phyloP scores from a whole-genome alignment of 2,113 vertebrate genomes.

The Pachypanchax playfairii region DNA sequence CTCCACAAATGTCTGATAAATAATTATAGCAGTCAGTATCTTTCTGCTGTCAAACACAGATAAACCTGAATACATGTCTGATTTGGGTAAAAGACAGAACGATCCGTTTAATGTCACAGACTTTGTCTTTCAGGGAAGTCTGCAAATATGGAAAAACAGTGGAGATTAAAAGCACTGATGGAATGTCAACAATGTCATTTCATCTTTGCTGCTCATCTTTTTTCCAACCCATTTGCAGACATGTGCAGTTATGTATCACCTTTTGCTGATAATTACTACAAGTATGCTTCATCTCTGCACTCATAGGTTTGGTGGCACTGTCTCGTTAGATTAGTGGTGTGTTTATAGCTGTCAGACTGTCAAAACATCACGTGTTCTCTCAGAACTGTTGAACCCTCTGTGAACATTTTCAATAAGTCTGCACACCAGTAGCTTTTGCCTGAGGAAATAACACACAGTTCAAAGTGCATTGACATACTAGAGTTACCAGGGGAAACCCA shows the following conservation, averaged over 20 bases:
- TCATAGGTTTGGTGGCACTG: background rate
- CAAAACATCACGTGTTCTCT: background rate
- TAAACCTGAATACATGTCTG: too few species aligned
- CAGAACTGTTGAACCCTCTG: background rate
- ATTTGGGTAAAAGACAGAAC: too few species aligned
- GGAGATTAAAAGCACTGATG: too few species aligned
- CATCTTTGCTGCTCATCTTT: too few species aligned
- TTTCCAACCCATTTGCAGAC: too few species aligned
- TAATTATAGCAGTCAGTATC: too few species aligned
- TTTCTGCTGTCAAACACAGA: too few species aligned
- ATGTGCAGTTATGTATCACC: background rate
- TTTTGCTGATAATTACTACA: background rate
- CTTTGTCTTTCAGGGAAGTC: too few species aligned
- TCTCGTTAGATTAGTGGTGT: background rate
- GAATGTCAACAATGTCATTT: too few species aligned
- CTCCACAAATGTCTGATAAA: too few species aligned
- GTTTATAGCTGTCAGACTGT: background rate
- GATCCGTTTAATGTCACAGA: too few species aligned
- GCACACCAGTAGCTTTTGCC: background rate
- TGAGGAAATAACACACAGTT: background rate
- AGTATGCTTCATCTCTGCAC: background rate
- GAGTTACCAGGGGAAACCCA: conserved; percentile 4
- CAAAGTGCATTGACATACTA: background rate
- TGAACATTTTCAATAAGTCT: background rate
- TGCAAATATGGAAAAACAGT: too few species aligned